Percentiles rank a stretch among this genome's conserved stretches.
Conservation (phyloP, 2,113 vertebrate genomes). For the Sander vitreus region DNA sequence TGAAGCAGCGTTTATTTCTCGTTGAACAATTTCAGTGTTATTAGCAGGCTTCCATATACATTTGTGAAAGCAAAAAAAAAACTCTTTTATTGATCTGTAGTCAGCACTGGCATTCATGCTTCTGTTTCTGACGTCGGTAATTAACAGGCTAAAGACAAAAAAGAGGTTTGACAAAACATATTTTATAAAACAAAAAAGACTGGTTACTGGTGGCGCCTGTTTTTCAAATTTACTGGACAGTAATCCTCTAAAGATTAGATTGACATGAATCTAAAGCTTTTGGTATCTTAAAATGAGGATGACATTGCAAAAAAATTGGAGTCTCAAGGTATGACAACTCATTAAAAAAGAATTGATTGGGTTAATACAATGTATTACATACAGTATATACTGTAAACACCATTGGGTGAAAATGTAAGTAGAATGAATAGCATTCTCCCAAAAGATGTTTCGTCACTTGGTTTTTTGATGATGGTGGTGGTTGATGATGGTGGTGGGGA, state of each 20-base stretch:
- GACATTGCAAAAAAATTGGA: not conserved
- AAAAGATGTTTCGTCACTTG: not conserved
- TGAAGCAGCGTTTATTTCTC: constrained; percentile 27
- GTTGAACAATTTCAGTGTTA: constrained; percentile 21
- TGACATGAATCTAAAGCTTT: not conserved
- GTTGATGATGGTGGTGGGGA: no score
- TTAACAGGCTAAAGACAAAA: constrained; percentile 23
- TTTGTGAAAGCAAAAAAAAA: constrained; percentile 41
- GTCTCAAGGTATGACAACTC: not conserved
- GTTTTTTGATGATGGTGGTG: not conserved
- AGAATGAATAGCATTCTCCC: not conserved
- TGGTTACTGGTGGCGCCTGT: not conserved
- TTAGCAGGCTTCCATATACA: constrained; percentile 12
- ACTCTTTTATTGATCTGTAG: not conserved
- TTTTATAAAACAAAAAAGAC: constrained; percentile 4
- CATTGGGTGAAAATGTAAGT: no score
- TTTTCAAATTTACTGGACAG: not conserved
- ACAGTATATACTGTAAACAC: no score
- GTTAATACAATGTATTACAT: not conserved
- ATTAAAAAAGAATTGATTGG: not conserved
- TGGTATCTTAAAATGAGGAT: not conserved
- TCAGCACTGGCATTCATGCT: not conserved
- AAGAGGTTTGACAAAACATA: not conserved
- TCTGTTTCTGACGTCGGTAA: constrained; percentile 20
- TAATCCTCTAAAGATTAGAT: not conserved